Base-by-base conservation (phyloP, 2,113 vertebrate species). In the Esox niger region DNA sequence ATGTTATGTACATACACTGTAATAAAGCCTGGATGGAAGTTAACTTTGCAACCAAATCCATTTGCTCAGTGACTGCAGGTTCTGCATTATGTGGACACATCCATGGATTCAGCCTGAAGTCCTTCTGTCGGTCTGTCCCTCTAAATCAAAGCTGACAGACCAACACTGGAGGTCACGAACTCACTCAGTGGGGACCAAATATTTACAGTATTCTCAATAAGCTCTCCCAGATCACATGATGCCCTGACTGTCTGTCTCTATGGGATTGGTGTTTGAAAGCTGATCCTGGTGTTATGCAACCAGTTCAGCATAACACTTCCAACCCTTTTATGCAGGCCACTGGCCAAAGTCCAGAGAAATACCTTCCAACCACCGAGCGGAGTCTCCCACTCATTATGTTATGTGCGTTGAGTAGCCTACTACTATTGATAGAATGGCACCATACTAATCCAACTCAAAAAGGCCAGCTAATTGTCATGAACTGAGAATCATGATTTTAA, bases 191-290 rank as follows among this genome's bases (percentile, higher is more conserved):
- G 27, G 17, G 23, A 2, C 49, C 29, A 55, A 76, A 75, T 79
- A 73, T 79, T 71, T 62, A 81, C 13, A 73, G 17, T 55, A 21
- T 58, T 46, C 30, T 57, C 59, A 33, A 52, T 74, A 30, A 57
- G 25, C 4, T 55, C 33, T 6, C 20, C 2, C 0, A 52, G 54
- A 56, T 43, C 26, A n/a, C 9, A 32, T n/a, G 8, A 56, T 0
- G 26, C 11, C 46, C 62, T 60, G 43, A 27, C 30, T 21, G 20
- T 8, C 1, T 13, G 46, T 29, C 60, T 64, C 58, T 71, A 35
- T 27, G 46, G 46, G 3, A 26, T 60, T 13, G 2, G 21, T 13
- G 35, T 43, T 43, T 57, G 29, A 65, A 62, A 64, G 66, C 10
- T 32, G 31, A 70, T 33, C 11, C 23, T 1, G 0, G 27, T 30